phyloP scores from a whole-genome alignment of 2,113 vertebrate species.

The Redunca redunca region DNA sequence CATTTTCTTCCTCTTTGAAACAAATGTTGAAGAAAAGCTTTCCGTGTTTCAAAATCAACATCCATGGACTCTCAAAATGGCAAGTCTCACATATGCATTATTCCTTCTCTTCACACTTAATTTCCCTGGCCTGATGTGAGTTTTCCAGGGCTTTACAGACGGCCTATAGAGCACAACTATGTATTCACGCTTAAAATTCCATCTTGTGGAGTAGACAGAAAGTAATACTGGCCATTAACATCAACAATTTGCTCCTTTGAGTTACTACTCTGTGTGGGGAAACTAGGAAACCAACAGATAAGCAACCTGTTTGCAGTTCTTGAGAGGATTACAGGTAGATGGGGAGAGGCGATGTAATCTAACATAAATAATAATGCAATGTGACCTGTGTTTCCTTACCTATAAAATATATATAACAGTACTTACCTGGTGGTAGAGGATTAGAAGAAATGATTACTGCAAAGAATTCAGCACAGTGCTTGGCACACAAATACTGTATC shows the following conservation, averaged over 20 bases:
- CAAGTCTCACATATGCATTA: neutral
- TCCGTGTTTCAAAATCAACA: constrained; percentile 45
- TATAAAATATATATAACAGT: neutral
- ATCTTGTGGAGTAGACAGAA: neutral
- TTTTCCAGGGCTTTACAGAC: neutral
- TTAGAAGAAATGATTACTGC: neutral
- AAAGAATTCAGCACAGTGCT: neutral
- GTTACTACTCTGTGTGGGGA: neutral
- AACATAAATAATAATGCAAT: neutral
- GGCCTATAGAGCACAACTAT: neutral
- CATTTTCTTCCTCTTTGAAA: constrained; percentile 49
- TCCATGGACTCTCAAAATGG: neutral
- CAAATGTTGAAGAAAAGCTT: constrained; percentile 61
- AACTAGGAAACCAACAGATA: neutral
- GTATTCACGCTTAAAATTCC: neutral
- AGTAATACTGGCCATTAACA: neutral
- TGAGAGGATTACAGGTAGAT: neutral
- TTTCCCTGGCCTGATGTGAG: neutral
- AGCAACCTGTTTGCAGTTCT: neutral
- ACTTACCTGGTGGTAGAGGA: neutral
- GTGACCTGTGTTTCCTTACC: neutral
- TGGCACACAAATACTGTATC: neutral
- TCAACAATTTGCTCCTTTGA: neutral
- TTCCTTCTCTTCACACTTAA: neutral
- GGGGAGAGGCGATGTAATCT: neutral